Percentiles rank a stretch among this genome's conserved stretches.
Evolutionary conservation across 30 jellyfish, hydroid and myxozoan species (phyloP).

Genomic region (Pelagia noctiluca): DNA sequence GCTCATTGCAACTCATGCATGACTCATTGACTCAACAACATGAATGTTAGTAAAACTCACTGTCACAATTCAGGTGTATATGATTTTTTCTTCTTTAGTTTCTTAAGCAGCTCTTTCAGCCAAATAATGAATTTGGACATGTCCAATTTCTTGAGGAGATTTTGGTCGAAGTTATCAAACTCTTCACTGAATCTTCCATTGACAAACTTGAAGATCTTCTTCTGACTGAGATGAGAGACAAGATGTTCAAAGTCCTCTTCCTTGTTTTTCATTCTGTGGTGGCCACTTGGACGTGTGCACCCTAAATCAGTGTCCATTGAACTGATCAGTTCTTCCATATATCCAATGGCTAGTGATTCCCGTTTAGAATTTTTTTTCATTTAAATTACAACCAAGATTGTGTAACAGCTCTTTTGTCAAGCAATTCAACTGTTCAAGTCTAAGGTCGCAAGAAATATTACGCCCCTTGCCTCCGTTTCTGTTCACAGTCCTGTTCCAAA

Average conservation of each 20-base stretch:
- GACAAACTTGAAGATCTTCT: background rate
- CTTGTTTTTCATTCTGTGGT: background rate
- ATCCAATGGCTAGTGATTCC: background rate
- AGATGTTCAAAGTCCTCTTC: background rate
- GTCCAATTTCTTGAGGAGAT: background rate
- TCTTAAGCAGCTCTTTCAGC: background rate
- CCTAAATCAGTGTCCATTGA: background rate
- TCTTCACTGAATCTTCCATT: background rate
- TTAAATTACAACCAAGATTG: constrained; percentile 8
- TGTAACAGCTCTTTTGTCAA: constrained; percentile 16
- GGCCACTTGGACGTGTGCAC: background rate
- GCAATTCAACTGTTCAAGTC: constrained; percentile 25
- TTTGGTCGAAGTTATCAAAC: background rate
- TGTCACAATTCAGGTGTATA: too few relatives aligned
- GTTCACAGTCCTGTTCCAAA: constrained; percentile 29
- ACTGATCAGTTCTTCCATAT: background rate
- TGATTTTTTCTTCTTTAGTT: background rate
- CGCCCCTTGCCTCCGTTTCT: constrained; percentile 17
- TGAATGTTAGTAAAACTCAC: too few relatives aligned
- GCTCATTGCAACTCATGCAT: too few relatives aligned
- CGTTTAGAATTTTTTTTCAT: background rate
- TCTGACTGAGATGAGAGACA: background rate
- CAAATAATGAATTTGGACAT: background rate
- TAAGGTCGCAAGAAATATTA: constrained; percentile 3
- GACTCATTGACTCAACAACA: too few relatives aligned